These are phyloP conservation scores for Gymnogyps californianus DNA, from an alignment of 2,113 vertebrate species.

Conservation along the genomic window DNA sequence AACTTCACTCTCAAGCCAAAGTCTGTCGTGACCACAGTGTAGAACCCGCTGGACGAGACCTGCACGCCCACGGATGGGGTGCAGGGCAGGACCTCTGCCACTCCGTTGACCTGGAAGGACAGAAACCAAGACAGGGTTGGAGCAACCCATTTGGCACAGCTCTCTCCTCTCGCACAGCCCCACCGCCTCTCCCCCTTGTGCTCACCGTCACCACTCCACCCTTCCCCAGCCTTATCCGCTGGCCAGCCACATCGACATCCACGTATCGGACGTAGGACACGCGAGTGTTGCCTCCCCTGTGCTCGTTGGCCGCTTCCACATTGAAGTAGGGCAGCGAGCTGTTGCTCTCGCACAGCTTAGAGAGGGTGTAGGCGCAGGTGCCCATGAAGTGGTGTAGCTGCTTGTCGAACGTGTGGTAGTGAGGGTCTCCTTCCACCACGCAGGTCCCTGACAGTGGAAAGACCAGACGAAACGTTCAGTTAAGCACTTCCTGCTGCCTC, in stretches of 20 bases:
- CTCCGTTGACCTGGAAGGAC: conserved; percentile 49
- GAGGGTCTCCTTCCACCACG: not conserved
- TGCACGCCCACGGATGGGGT: not conserved
- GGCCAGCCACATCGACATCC: too few relatives aligned
- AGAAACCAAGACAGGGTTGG: not conserved
- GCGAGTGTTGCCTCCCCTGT: too few relatives aligned
- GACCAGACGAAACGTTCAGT: not conserved
- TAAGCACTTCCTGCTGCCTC: not conserved
- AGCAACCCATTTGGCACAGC: not conserved
- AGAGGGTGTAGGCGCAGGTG: too few relatives aligned
- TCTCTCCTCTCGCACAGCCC: too few relatives aligned
- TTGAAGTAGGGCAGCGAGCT: too few relatives aligned
- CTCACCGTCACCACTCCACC: conserved; percentile 38
- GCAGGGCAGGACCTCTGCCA: conserved; percentile 38
- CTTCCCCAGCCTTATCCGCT: conserved; percentile 54
- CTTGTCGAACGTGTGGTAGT: conserved; percentile 12
- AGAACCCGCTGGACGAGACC: conserved; percentile 37
- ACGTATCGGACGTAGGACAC: too few relatives aligned
- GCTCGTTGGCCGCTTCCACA: too few relatives aligned
- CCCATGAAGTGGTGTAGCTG: conserved; percentile 12
- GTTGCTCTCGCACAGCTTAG: too few relatives aligned
- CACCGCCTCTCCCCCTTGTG: not conserved
- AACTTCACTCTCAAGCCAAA: conserved; percentile 64
- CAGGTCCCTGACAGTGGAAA: not conserved
- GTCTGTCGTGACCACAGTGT: conserved; percentile 45